These are phyloP conservation scores for Rhinopomastus cyanomelas DNA, from an alignment of 2,113 vertebrate species.

Conservation along the genomic window DNA sequence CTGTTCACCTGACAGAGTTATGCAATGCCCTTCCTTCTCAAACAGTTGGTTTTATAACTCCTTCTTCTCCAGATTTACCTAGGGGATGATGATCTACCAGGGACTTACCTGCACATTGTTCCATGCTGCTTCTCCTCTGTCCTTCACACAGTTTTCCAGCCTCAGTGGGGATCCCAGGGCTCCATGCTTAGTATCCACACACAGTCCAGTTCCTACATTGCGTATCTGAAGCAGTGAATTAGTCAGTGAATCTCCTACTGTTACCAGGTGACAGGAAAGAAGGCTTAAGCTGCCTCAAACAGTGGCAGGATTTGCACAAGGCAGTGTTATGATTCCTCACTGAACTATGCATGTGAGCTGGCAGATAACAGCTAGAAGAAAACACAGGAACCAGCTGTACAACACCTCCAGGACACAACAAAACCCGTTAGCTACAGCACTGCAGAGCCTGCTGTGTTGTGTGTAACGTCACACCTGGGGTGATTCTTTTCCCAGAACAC, in stretches of 20 bases:
- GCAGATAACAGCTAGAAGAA: neutral
- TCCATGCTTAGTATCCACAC: conserved; percentile 89
- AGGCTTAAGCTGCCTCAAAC: neutral
- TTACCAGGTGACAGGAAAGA: neutral
- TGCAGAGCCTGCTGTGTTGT: neutral
- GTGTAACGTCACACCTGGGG: neutral
- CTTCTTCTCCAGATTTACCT: neutral
- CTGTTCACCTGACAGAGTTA: neutral
- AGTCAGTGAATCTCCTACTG: neutral
- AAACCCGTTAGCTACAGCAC: neutral
- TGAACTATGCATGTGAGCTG: neutral
- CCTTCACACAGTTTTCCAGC: conserved; percentile 87
- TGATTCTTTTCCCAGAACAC: neutral
- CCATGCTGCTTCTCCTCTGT: conserved; percentile 85
- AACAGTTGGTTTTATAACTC: neutral
- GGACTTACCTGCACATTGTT: conserved; percentile 86
- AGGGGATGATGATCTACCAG: neutral
- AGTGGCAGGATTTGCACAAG: neutral
- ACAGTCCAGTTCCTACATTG: conserved; percentile 83
- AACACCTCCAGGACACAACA: neutral
- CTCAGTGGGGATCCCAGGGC: conserved; percentile 85
- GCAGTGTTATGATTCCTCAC: neutral
- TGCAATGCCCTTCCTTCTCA: neutral
- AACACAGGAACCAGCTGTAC: neutral
- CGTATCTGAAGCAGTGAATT: conserved; percentile 78